A percentile compares a stretch with the other conserved stretches of the same genome.
phyloP scores from a whole-genome alignment of 2,797 vertebrate genomes.

The Halcyon chelicuti region DNA sequence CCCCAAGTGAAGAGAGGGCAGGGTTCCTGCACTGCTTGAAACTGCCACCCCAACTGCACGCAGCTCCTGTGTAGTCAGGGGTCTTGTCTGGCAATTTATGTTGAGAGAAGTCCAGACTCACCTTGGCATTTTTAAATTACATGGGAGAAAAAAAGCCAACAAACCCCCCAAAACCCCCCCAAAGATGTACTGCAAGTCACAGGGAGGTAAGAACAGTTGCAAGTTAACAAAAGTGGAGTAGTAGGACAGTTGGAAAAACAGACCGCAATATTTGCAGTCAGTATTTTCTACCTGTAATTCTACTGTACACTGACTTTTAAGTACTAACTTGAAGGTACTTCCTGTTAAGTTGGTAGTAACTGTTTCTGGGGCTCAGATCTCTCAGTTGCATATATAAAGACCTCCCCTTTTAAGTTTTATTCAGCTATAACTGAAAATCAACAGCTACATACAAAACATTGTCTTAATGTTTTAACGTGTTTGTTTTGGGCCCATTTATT shows the following conservation, averaged over 20 bases:
- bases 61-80: accelerated
- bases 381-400: neutral
- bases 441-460: neutral
- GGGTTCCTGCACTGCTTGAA: neutral
- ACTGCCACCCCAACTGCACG: accelerated
- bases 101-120: neutral
- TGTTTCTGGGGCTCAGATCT: neutral
- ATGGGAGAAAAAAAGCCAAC: too few species aligned
- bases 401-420: neutral
- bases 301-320: neutral
- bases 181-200: neutral
- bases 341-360: neutral
- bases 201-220: neutral
- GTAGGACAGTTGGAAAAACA: neutral
- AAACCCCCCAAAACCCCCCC: too few species aligned
- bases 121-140: neutral
- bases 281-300: neutral
- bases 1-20: neutral
- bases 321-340: neutral
- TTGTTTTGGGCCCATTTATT: neutral
- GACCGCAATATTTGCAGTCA: neutral
- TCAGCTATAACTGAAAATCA: neutral
- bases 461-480: neutral
- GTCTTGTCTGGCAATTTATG: accelerated
- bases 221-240: neutral